Evolutionary conservation across 2,888 invertebrate genomes (phyloP), one percentile per base, ranked within the genome.

Genomic region (Aphodius sticticus): DNA sequence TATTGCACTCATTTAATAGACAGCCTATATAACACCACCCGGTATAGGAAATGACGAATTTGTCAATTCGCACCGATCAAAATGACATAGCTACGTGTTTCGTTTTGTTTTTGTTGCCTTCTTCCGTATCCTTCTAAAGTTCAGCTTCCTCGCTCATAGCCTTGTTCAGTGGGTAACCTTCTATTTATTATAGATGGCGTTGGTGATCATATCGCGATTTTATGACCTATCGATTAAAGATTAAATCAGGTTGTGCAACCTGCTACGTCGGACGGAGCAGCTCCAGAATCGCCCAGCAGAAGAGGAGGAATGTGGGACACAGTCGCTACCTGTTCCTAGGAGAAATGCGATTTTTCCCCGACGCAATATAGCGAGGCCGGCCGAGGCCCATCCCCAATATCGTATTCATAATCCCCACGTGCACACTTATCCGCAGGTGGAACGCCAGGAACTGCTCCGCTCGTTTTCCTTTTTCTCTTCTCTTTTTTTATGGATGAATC

Each of bases 381-480:
- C 35, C 9, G 53, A 12, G 53, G 53, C 12, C 53, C 53, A 53
- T 53, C 79, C 80, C 79, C 78, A 77, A 80, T 80, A 78, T 76
- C 74, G 76, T 80, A 80, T 80, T 80, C 80, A 80, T 80, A 80
- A 80, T 80, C 80, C 80, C 80, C 80, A 78, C 76, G 80, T 80
- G 80, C 76, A 72, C 78, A 76, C 80, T 80, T 80, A 80, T 69
- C 74, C 80, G 78, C 80, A 80, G 80, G 80, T 80, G 80, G 78
- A 80, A 76, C 80, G 72, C 53, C 15, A 9, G 76, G 15, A 36
- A 16, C 69, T 15, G 76, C 69, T 38, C 69, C 53, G 5, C 69
- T 7, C 53, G 9, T 53, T 53, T 9, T 12, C 12, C 53, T 53
- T 53, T 12, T 74, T 35, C n/a, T 74, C 36, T 74, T 74, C 35